Conservation (phyloP, 2,888 invertebrate species). For the Lissonota sp. region DNA sequence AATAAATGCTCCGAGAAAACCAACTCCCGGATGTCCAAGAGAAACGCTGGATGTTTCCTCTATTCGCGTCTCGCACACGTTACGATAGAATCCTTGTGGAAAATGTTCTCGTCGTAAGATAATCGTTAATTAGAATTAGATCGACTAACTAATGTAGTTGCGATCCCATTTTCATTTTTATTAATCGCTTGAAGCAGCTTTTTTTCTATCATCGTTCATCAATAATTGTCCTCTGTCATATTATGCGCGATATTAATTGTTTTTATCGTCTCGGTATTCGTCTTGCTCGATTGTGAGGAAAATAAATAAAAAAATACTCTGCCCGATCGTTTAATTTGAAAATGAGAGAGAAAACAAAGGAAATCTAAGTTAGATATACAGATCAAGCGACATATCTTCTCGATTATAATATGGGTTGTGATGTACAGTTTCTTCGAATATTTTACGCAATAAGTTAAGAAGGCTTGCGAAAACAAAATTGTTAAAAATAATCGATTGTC, state of each 20-base stretch:
- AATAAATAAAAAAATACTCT: constrained; percentile 43
- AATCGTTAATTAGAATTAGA: constrained; percentile 60
- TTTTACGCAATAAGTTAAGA: constrained; percentile 22
- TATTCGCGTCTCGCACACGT: constrained; percentile 41
- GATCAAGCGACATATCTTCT: constrained; percentile 59
- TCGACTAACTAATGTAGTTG: constrained; percentile 46
- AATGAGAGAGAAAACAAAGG: constrained; percentile 14
- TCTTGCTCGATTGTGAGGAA: constrained; percentile 21
- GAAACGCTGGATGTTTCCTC: constrained; percentile 69
- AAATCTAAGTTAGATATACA: not conserved
- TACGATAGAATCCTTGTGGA: constrained; percentile 28
- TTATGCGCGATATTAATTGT: constrained; percentile 7
- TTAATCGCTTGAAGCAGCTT: constrained; percentile 42
- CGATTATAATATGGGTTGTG: constrained; percentile 60
- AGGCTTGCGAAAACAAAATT: constrained; percentile 6
- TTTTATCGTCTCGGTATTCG: constrained; percentile 21
- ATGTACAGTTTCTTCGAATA: constrained; percentile 53
- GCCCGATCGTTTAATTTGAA: constrained; percentile 30
- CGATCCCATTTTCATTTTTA: constrained; percentile 12
- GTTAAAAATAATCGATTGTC: constrained; percentile 12
- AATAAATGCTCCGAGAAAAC: constrained; percentile 27
- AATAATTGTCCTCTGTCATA: constrained; percentile 13
- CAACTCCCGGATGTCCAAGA: constrained; percentile 42
- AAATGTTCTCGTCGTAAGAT: constrained; percentile 58
- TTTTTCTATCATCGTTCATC: not conserved